Conservation (phyloP, 92 coral and sea anemone genomes). For the Zoanthus sansibaricus region DNA sequence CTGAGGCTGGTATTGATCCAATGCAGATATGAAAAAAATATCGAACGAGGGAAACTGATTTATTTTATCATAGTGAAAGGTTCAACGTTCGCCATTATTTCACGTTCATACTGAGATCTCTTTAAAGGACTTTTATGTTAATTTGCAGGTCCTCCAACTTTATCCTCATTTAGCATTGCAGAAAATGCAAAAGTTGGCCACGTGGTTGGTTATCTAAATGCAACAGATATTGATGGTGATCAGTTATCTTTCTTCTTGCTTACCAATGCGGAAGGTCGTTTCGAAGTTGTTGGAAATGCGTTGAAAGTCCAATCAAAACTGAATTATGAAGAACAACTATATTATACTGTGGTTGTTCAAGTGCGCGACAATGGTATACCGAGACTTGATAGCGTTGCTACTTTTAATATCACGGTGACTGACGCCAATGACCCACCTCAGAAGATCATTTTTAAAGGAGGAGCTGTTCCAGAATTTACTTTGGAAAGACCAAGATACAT, state of each 20-base stretch:
- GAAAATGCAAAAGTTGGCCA: slow-evolving; percentile 71
- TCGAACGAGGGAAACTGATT: too few species aligned
- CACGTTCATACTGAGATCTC: neutral
- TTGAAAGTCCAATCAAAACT: slow-evolving; percentile 54
- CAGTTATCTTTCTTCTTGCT: slow-evolving; percentile 63
- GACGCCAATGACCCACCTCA: slow-evolving; percentile 74
- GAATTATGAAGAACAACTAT: slow-evolving; percentile 52
- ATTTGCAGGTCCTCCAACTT: slow-evolving; percentile 52
- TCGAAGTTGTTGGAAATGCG: slow-evolving; percentile 46
- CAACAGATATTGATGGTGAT: slow-evolving; percentile 64
- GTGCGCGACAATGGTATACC: slow-evolving; percentile 76
- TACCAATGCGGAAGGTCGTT: slow-evolving; percentile 68
- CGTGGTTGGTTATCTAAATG: slow-evolving; percentile 59
- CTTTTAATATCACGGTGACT: slow-evolving; percentile 60
- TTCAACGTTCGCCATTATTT: neutral
- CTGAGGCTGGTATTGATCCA: too few species aligned
- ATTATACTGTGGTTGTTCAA: slow-evolving; percentile 52
- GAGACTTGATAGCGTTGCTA: slow-evolving; percentile 45
- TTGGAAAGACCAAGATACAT: slow-evolving; percentile 30
- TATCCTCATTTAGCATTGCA: slow-evolving; percentile 45
- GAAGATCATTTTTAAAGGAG: slow-evolving; percentile 54
- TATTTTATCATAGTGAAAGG: too few species aligned
- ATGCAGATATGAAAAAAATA: too few species aligned
- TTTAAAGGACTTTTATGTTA: neutral
- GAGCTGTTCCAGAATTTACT: slow-evolving; percentile 50